phyloP scores from a whole-genome alignment of 1,140 invertebrate genomes.

The Bilobella aurantiaca region DNA sequence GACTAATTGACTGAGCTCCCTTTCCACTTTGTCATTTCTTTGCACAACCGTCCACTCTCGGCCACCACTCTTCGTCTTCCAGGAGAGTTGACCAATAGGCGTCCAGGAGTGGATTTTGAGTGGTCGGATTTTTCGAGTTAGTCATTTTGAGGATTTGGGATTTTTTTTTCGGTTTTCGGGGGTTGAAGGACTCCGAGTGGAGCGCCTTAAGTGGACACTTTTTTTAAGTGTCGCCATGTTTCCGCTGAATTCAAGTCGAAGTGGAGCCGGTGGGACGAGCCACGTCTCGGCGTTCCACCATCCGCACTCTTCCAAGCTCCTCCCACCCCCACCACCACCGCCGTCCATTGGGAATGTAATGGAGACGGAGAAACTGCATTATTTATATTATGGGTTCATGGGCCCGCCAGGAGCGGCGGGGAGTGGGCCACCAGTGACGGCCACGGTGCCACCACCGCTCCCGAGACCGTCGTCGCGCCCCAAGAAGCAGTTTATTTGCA shows the following conservation, averaged over 20 bases:
- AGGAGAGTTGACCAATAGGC: too few relatives aligned
- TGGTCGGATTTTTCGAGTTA: background rate
- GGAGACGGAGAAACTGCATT: slow-evolving; percentile 3
- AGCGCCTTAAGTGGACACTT: background rate
- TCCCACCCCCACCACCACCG: background rate
- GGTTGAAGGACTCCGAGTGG: too few relatives aligned
- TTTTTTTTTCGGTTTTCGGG: too few relatives aligned
- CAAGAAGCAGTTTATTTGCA: slow-evolving; percentile 70
- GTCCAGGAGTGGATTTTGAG: too few relatives aligned
- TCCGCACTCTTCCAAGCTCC: background rate
- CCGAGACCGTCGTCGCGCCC: slow-evolving; percentile 42
- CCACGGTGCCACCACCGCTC: background rate
- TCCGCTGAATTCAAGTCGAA: too few relatives aligned
- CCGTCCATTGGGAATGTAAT: background rate
- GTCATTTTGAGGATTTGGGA: background rate
- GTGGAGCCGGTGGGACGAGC: background rate
- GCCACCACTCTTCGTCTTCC: too few relatives aligned
- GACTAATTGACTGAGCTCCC: too few relatives aligned
- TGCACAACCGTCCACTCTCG: too few relatives aligned
- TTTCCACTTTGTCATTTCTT: too few relatives aligned
- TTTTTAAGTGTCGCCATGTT: background rate
- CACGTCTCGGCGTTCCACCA: background rate
- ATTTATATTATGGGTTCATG: background rate
- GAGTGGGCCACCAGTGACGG: background rate
- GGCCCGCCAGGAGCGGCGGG: background rate